Evolutionary conservation across 2,888 invertebrate genomes (phyloP), one percentile per base, ranked within the genome.

Genomic region (Diabrotica balteata): DNA sequence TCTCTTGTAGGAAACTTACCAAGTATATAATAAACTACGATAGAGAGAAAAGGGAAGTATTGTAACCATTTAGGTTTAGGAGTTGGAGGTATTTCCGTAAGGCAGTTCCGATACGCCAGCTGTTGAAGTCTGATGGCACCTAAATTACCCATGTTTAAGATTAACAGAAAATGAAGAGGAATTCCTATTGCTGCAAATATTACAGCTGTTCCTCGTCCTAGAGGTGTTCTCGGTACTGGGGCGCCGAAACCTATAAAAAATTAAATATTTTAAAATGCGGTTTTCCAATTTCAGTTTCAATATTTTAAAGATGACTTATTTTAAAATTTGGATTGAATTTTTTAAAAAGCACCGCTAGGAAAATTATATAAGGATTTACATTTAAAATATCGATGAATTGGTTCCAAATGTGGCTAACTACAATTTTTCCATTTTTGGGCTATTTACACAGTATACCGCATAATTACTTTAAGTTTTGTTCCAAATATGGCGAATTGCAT

Each of bases 161-260:
- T 83, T 42, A 91, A 83, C 67, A 89, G 88, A 69, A 91, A 87
- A 79, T 92, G 91, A 4, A 87, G 84, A 0, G 91, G 91, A 49
- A 91, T 88, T 42, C 91, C 90, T 11, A 91, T 81, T 0, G 88
- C 84, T 0, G 91, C 89, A 78, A 91, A 91, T 44, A 90, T 76
- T 1, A 91, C 84, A 0, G 90, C 88, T 0, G 88, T 86, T 2
- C 87, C 87, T 70, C 90, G 84, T 0, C 91, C 91, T 75, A 86
- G 84, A 5, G 87, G 79, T 0, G 91, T 91, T 32, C 90, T 86
- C 0, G 91, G 91, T 6, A 91, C 90, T 0, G 91, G 91, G 0
- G 91, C 91, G 0, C 91, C 91, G 75, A 91, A 91, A 71, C 91
- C 91, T 91, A 78, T 4, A 81, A 80, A 68, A 65, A 63, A 52